Evolutionary conservation across 2,797 vertebrate species (phyloP).

Genomic region (Hoplostethus mediterraneus): DNA sequence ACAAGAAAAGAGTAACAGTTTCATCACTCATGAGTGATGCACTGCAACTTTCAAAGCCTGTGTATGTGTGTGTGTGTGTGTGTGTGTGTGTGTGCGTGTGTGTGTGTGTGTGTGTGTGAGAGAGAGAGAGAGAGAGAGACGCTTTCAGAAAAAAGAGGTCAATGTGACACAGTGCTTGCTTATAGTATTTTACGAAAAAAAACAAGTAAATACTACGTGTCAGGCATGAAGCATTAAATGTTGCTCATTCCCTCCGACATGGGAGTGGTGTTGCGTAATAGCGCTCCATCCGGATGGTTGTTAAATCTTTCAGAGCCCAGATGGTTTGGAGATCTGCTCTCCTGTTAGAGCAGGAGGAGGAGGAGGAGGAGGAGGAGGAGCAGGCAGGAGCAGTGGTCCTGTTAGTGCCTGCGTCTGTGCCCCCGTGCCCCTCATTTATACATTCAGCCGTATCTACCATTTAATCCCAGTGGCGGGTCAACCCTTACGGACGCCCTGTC

Average conservation of each 20-base stretch:
- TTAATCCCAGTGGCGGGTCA: constrained; percentile 59
- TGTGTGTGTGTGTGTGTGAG: neutral
- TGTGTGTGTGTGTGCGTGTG: constrained; percentile 4
- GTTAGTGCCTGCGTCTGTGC: constrained; percentile 40
- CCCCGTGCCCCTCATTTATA: constrained; percentile 51
- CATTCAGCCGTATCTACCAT: constrained; percentile 51
- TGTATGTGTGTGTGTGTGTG: constrained; percentile 22
- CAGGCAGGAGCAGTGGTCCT: constrained; percentile 27
- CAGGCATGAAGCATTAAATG: constrained; percentile 27
- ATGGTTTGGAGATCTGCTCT: constrained; percentile 47
- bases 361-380: constrained; percentile 1
- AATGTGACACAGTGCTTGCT: neutral
- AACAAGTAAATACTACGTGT: neutral
- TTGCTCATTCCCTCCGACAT: constrained; percentile 24
- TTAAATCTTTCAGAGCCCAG: constrained; percentile 53
- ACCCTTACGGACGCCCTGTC: constrained; percentile 38
- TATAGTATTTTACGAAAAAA: neutral
- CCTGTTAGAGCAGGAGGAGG: constrained; percentile 12
- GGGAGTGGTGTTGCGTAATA: constrained; percentile 38
- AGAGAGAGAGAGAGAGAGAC: neutral
- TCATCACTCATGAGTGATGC: constrained; percentile 49
- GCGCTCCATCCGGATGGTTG: constrained; percentile 36
- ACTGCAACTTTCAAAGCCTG: constrained; percentile 26
- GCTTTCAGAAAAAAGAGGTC: constrained; percentile 13
- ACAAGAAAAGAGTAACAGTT: constrained; percentile 58